phyloP scores from a whole-genome alignment of 35 echinoderm and acorn worm genomes.

The Anneissia japonica region DNA sequence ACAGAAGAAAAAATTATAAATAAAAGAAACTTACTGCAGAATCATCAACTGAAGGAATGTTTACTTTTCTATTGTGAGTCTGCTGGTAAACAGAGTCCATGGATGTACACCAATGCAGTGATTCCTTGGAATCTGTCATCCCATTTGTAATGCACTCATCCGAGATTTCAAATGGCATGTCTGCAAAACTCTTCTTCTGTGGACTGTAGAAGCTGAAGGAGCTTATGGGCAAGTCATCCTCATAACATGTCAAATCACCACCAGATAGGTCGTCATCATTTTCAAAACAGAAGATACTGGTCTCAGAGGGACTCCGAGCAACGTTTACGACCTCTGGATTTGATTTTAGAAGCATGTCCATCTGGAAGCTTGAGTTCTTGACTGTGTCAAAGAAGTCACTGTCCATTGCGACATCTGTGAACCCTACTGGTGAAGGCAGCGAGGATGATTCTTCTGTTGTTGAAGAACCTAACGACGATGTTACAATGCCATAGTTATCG shows the following conservation, averaged over 20 bases:
- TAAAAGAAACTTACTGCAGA: background rate
- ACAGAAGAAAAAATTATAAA: no score
- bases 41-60: background rate
- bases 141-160: background rate
- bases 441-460: background rate
- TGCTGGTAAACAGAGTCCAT: background rate
- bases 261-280: background rate
- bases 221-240: background rate
- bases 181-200: no score
- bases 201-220: background rate
- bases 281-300: background rate
- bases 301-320: background rate
- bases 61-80: background rate
- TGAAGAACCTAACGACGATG: background rate
- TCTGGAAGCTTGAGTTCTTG: background rate
- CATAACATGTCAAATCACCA: background rate
- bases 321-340: background rate
- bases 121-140: background rate
- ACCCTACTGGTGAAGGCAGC: background rate
- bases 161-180: background rate
- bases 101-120: background rate
- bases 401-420: background rate
- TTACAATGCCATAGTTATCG: background rate
- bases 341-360: background rate
- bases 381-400: background rate